Conservation (phyloP, 2,888 invertebrate genomes). For the Pterostichus madidus region DNA sequence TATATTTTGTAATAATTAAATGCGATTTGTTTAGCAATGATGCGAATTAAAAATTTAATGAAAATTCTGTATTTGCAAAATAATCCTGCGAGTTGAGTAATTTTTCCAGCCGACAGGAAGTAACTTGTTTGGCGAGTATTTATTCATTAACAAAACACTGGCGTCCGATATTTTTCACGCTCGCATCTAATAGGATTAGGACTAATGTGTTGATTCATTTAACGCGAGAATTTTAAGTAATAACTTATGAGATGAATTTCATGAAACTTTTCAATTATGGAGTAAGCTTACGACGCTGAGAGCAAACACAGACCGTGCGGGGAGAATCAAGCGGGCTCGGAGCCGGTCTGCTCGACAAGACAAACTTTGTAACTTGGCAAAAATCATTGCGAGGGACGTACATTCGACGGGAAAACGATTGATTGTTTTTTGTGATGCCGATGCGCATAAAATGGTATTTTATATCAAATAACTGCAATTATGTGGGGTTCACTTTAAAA, state of each 20-base stretch:
- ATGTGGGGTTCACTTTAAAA: too few species aligned
- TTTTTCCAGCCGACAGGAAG: constrained; percentile 9
- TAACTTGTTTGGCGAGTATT: constrained; percentile 52
- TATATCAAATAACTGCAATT: too few species aligned
- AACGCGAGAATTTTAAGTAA: constrained; percentile 64
- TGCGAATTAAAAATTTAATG: not conserved
- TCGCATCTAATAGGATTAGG: constrained; percentile 58
- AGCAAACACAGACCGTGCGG: constrained; percentile 14
- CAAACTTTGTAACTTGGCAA: constrained; percentile 53
- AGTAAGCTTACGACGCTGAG: constrained; percentile 49
- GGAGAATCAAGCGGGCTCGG: too few species aligned
- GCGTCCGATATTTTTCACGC: constrained; percentile 33
- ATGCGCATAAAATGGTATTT: too few species aligned
- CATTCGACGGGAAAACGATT: not conserved
- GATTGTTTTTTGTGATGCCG: too few species aligned
- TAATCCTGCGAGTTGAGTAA: constrained; percentile 1
- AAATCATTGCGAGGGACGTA: constrained; percentile 3
- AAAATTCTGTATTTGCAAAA: constrained; percentile 17
- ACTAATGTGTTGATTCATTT: constrained; percentile 66
- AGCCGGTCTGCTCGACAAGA: constrained; percentile 13
- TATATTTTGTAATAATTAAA: too few species aligned
- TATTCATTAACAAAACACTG: constrained; percentile 60
- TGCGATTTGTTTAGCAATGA: too few species aligned
- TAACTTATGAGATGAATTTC: constrained; percentile 66
- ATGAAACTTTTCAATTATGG: constrained; percentile 64